Evolutionary conservation across 2,113 vertebrate species (phyloP).

Genomic region (Corydoras sp.): DNA sequence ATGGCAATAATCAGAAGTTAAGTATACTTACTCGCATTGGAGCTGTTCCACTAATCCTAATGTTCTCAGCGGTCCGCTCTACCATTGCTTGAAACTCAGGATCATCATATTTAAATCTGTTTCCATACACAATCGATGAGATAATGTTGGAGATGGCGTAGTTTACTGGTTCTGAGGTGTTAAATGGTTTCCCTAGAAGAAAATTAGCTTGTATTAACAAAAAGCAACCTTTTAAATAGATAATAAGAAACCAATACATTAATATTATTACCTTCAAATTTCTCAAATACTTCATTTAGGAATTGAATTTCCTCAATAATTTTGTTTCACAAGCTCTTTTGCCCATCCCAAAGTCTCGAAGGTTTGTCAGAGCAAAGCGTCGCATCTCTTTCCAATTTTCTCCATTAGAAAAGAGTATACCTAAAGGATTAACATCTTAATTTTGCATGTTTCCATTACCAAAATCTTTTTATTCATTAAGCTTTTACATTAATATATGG

Average conservation of each 20-base stretch:
- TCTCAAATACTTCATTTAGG: slow-evolving; percentile 47
- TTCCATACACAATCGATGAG: slow-evolving; percentile 45
- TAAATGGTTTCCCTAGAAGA: slow-evolving; percentile 43
- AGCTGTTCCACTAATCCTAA: slow-evolving; percentile 29
- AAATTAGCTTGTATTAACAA: no score
- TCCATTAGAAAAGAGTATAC: slow-evolving; percentile 52
- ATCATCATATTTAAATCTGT: slow-evolving; percentile 44
- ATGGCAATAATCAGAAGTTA: no score
- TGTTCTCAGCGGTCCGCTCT: slow-evolving; percentile 24
- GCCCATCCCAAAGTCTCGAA: slow-evolving; percentile 62
- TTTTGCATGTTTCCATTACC: no score
- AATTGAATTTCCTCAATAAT: slow-evolving; percentile 52
- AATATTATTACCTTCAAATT: slow-evolving; percentile 48
- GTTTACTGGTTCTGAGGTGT: slow-evolving; percentile 35
- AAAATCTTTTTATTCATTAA: no score
- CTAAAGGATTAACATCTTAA: slow-evolving; percentile 26
- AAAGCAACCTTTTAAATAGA: no score
- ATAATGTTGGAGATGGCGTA: slow-evolving; percentile 47
- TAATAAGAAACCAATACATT: no score
- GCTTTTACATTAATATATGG: no score
- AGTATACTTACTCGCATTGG: slow-evolving; percentile 26
- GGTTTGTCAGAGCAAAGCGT: slow-evolving; percentile 52
- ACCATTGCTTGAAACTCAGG: slow-evolving; percentile 35
- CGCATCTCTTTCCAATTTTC: slow-evolving; percentile 59
- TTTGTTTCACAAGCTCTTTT: slow-evolving; percentile 51